These are phyloP conservation scores for Caloenas nicobarica DNA, from an alignment of 2,113 vertebrate genomes.

Conservation along the genomic window DNA sequence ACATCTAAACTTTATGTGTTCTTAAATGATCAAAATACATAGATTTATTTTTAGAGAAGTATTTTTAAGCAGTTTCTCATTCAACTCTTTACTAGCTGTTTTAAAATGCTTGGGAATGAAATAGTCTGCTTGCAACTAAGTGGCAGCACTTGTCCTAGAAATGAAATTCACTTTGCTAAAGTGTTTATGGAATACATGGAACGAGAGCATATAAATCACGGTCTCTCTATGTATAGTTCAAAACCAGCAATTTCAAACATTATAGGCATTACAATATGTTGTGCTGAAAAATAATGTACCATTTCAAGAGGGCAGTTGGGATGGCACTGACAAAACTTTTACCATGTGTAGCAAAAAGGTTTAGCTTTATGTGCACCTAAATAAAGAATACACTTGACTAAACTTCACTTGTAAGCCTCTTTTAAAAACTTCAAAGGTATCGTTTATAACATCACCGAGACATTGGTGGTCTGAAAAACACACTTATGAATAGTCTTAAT, in stretches of 20 bases:
- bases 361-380: background rate
- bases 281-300: background rate
- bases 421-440: background rate
- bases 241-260: background rate
- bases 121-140: background rate
- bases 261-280: background rate
- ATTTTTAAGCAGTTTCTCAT: background rate
- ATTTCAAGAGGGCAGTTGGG: background rate
- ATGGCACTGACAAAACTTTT: constrained; percentile 24
- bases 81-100: constrained; percentile 1
- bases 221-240: background rate
- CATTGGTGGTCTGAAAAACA: background rate
- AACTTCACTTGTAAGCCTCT: background rate
- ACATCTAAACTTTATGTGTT: background rate
- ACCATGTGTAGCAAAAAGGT: background rate
- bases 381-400: constrained; percentile 14
- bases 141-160: constrained; percentile 32
- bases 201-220: background rate
- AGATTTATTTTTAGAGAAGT: background rate
- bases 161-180: constrained; percentile 41
- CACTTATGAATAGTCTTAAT: too few species aligned
- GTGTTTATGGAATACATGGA: constrained; percentile 51
- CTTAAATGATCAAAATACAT: background rate
- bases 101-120: constrained; percentile 24
- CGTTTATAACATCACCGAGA: background rate